Evolutionary conservation across 2,797 vertebrate genomes (phyloP).

Genomic region (Bufotes viridis): DNA sequence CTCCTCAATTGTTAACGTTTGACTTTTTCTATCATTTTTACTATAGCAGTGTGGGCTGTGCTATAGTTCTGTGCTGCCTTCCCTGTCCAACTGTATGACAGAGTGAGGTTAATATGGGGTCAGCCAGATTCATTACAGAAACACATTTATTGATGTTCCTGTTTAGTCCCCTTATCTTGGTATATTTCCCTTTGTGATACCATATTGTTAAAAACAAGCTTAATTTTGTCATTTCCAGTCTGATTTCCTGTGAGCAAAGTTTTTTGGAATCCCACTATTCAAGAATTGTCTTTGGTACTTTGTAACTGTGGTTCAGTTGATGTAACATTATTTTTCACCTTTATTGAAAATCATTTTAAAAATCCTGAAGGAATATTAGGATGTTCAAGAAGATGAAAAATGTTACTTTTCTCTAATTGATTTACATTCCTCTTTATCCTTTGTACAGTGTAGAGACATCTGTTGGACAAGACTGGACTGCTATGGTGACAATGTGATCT

Average conservation of each 20-base stretch:
- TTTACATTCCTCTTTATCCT: too few species aligned
- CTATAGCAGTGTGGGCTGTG: not conserved
- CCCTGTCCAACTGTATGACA: not conserved
- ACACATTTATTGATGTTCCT: conserved; percentile 52
- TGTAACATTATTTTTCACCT: not conserved
- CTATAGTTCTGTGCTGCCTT: not conserved
- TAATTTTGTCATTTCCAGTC: conserved; percentile 56
- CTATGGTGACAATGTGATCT: not conserved
- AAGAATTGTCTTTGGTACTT: not conserved
- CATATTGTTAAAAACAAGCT: conserved; percentile 53
- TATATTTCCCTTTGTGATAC: conserved; percentile 58
- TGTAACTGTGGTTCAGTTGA: not conserved
- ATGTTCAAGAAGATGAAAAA: not conserved
- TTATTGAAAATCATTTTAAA: not conserved
- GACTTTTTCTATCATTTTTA: conserved; percentile 5
- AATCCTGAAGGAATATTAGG: not conserved
- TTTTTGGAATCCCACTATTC: not conserved
- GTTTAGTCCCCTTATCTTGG: conserved; percentile 49
- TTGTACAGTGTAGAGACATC: not conserved
- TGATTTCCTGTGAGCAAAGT: conserved; percentile 45
- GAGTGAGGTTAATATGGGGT: conserved; percentile 44
- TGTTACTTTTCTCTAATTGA: not conserved
- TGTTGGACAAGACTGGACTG: not conserved
- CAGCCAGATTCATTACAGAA: conserved; percentile 54
- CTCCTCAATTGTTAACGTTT: conserved; percentile 8